A percentile compares a stretch with the other conserved stretches of the same genome.
Conservation (phyloP, 2,888 invertebrate species). For the Agriopis marginaria region DNA sequence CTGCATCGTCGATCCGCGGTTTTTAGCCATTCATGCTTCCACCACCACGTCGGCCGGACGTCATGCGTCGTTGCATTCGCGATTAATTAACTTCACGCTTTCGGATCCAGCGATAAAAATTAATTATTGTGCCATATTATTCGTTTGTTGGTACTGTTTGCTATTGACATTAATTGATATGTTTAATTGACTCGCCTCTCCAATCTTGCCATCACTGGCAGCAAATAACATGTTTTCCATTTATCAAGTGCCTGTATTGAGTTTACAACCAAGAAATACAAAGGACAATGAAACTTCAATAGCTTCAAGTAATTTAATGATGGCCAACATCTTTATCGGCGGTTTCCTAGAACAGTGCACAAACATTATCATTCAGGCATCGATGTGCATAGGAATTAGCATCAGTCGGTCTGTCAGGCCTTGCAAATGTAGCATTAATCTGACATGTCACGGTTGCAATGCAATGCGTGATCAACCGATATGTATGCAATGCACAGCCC, state of each 20-base stretch:
- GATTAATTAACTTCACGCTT: constrained; percentile 58
- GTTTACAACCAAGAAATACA: constrained; percentile 7
- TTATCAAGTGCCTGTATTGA: constrained; percentile 5
- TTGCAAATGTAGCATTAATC: constrained; percentile 69
- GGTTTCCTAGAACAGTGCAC: constrained; percentile 44
- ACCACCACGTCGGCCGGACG: constrained; percentile 68
- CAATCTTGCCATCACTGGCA: not conserved
- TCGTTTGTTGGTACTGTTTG: constrained; percentile 26
- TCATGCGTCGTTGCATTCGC: constrained; percentile 60
- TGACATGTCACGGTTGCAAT: constrained; percentile 62
- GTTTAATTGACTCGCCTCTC: constrained; percentile 3
- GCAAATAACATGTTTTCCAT: constrained; percentile 13
- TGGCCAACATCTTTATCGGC: constrained; percentile 40
- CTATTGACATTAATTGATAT: constrained; percentile 17
- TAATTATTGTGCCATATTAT: constrained; percentile 42
- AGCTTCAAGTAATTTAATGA: constrained; percentile 35
- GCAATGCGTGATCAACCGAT: constrained; percentile 74
- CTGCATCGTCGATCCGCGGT: constrained; percentile 65
- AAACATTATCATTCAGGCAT: constrained; percentile 50
- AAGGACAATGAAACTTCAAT: constrained; percentile 31
- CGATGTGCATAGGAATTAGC: constrained; percentile 47
- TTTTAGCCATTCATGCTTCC: constrained; percentile 63
- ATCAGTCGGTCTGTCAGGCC: constrained; percentile 56
- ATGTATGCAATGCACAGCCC: constrained; percentile 66
- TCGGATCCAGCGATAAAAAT: constrained; percentile 43